Evolutionary conservation across 2,113 vertebrate species (phyloP).

Genomic region (Echinops telfairi): DNA sequence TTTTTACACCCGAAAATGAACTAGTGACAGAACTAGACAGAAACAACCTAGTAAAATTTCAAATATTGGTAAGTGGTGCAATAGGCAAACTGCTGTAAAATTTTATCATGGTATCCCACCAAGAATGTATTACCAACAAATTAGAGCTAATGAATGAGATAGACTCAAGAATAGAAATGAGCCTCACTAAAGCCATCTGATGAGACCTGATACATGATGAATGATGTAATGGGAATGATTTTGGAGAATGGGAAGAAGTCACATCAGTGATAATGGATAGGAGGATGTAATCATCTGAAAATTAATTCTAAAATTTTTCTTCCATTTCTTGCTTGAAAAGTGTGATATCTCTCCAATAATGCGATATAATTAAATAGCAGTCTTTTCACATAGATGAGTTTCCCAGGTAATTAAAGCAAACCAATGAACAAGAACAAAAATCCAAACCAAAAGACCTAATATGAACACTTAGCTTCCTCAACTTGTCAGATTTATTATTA

Average conservation of each 20-base stretch:
- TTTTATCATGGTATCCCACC: background rate
- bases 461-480: background rate
- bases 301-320: constrained; percentile 14
- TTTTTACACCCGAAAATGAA: background rate
- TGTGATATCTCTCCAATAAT: background rate
- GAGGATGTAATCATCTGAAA: background rate
- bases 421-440: constrained; percentile 18
- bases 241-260: background rate
- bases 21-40: background rate
- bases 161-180: background rate
- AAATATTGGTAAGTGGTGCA: background rate
- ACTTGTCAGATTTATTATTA: background rate
- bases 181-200: background rate
- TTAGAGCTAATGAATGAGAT: background rate
- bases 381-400: background rate
- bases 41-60: background rate
- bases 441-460: background rate
- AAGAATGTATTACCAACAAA: constrained; percentile 4
- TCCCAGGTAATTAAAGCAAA: background rate
- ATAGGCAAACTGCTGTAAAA: background rate
- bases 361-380: background rate
- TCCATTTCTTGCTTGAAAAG: constrained; percentile 41
- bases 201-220: background rate
- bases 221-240: background rate
- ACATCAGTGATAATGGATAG: background rate